Base-by-base conservation (phyloP, 2,797 vertebrate species). In the Tadarida brasiliensis region DNA sequence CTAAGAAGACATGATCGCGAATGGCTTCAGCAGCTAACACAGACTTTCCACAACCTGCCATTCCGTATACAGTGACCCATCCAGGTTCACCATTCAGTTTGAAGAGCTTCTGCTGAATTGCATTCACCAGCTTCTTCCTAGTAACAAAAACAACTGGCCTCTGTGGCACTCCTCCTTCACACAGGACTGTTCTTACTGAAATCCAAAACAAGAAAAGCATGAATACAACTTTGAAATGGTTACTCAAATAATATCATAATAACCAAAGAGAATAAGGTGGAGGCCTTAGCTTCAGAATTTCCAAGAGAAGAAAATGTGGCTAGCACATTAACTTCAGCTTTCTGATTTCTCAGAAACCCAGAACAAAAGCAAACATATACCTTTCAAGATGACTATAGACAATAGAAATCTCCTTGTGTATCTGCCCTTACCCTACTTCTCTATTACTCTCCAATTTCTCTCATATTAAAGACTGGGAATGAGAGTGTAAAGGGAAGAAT, bases 11-110 rank as follows among this genome's bases (percentile, higher is more conserved):
- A n/a, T 98, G 98, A 97, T 99, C 98, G 94, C 99, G 98, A 91
- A 99, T 99, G 22, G 99, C 99, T 98, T 99, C 99, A 11, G 99
- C 99, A 81, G 99, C 99, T 95, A 99, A 97, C 78, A 99, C 99
- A n/a, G 99, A 99, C 98, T 99, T 99, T 20, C 99, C 99, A 11
- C 99, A 99, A 67, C 99, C 99, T 8, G 99, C 99, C 99, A 99
- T 99, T 84, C 99, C 99, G 82, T 99, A 99, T n/a, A 99, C 98
- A 0, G 99, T 99, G 93, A 99, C 98, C 99, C 99, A 99, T 16
- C 99, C 99, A 0, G 99, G 95, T 4, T 98, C 98, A 8, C 91
- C 98, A 96, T 98, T 98, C 96, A 99, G 97, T n/a, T 92, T 96
- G 76, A 96, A 97, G 28, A 99, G 98, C 61, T 99, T 99, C 96